Evolutionary conservation across 1,140 invertebrate species (phyloP).

Genomic region (Hylaeus anthracinus): DNA sequence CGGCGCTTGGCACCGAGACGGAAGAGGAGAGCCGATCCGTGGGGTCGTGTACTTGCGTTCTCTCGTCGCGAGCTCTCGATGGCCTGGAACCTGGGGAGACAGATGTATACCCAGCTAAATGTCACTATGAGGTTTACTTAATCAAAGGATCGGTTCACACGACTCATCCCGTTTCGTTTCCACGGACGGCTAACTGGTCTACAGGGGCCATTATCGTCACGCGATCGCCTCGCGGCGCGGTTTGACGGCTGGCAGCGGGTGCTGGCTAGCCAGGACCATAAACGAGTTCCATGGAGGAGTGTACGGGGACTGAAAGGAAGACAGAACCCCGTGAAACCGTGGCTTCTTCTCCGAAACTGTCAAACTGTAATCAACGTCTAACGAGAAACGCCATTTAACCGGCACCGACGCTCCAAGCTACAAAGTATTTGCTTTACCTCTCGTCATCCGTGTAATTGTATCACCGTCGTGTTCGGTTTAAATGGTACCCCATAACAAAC

Average conservation of each 20-base stretch:
- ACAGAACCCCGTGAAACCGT: not conserved
- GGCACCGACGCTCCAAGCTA: not conserved
- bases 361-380: slow-evolving; percentile 15
- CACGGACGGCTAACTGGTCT: slow-evolving; percentile 60
- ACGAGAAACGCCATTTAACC: slow-evolving; percentile 13
- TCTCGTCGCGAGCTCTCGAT: slow-evolving; percentile 44
- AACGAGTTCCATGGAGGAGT: not conserved
- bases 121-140: slow-evolving; percentile 71
- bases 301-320: not conserved
- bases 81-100: slow-evolving; percentile 63
- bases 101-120: slow-evolving; percentile 67
- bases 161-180: slow-evolving; percentile 69
- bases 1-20: not conserved
- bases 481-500: too few species aligned
- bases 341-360: not conserved
- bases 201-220: slow-evolving; percentile 69
- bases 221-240: slow-evolving; percentile 56
- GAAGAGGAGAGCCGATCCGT: slow-evolving; percentile 49
- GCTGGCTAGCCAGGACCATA: slow-evolving; percentile 7
- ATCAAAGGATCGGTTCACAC: slow-evolving; percentile 72
- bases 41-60: slow-evolving; percentile 38
- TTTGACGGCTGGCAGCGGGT: slow-evolving; percentile 53
- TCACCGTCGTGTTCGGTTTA: not conserved
- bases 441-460: not conserved
- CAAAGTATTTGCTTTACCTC: slow-evolving; percentile 7